Base-by-base conservation (phyloP, 2,113 vertebrate genomes). In the Lasiurus cinereus region DNA sequence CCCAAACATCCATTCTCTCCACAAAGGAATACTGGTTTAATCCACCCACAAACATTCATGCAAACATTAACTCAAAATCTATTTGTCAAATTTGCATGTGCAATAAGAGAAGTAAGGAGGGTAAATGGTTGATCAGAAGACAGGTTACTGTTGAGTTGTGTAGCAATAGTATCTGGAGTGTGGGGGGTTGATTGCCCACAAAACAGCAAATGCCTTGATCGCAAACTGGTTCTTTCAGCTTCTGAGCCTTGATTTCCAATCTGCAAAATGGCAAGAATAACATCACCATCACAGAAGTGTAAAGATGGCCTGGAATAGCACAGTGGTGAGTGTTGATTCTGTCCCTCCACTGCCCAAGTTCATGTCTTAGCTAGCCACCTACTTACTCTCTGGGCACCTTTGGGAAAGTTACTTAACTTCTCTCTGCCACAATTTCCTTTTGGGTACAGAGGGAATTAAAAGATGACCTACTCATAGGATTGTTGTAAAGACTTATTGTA, bases 11-110 rank as follows among this genome's bases (percentile, higher is more conserved):
- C 84, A 0, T 66, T 89, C 50, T 89, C 43, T 59, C 50, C n/a
- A 46, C 11, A 50, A 62, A 59, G 31, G 74, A 43, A 83, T 72
- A 19, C 64, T 74, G 33, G 36, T 94, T 96, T n/a, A 72, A 74
- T 52, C 76, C 33, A 79, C 29, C 50, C 8, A 22, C 64, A 83
- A 90, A 90, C 13, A 87, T 66, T 56, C 36, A 79, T 50, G 8
- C 46, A 56, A 74, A 90, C 72, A 46, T 69, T 24, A 22, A 72
- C 64, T 74, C 10, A 66, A 88, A 64, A 80, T 48, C 24, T 31
- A 1, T 72, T 82, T 36, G 50, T 72, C 79, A 14, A 64, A 82
- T 50, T 48, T 29, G 18, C 24, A 9, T 3, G 0, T 64, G 36
- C 8, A 29, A 0, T 18, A 59, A 52, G 76, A 33, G 43, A 48